Conservation (phyloP, 2,888 invertebrate genomes). For the Chydorus sphaericus region DNA sequence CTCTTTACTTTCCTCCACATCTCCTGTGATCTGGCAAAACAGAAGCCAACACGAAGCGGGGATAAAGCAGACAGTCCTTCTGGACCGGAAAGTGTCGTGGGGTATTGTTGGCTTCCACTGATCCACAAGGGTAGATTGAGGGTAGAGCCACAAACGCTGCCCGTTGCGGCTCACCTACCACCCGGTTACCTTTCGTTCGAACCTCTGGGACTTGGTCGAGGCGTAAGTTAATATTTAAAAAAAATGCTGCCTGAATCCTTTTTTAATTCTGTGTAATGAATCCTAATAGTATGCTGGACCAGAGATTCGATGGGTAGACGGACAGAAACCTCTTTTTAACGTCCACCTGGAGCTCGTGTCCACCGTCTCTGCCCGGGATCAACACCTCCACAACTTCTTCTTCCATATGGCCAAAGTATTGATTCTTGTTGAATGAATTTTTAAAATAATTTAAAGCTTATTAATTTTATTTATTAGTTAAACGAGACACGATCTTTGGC, state of each 20-base stretch:
- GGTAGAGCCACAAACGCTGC: conserved; percentile 63
- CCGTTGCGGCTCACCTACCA: conserved; percentile 77
- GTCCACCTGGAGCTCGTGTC: conserved; percentile 72
- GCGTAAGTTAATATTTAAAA: conserved; percentile 42
- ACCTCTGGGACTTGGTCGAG: conserved; percentile 77
- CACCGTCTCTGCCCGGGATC: conserved; percentile 76
- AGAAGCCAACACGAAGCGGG: conserved; percentile 31
- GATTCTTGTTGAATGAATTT: too few relatives aligned
- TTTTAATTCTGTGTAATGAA: neutral
- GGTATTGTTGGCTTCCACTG: conserved; percentile 86
- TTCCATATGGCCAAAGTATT: conserved; percentile 36
- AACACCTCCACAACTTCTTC: conserved; percentile 77
- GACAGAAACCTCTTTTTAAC: conserved; percentile 72
- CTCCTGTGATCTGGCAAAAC: conserved; percentile 72
- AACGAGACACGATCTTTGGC: conserved; percentile 4
- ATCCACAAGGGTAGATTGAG: conserved; percentile 68
- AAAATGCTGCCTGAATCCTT: conserved; percentile 11
- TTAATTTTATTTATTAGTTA: too few relatives aligned
- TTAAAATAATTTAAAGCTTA: too few relatives aligned
- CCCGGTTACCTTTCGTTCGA: conserved; percentile 78
- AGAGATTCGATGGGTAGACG: conserved; percentile 87
- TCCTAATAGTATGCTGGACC: conserved; percentile 53
- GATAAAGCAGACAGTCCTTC: conserved; percentile 9
- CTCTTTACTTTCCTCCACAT: conserved; percentile 92
- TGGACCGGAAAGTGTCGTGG: conserved; percentile 45